Percentiles rank a stretch among this genome's conserved stretches.
Conservation (phyloP, 2,113 vertebrate genomes). For the Helogale parvula region DNA sequence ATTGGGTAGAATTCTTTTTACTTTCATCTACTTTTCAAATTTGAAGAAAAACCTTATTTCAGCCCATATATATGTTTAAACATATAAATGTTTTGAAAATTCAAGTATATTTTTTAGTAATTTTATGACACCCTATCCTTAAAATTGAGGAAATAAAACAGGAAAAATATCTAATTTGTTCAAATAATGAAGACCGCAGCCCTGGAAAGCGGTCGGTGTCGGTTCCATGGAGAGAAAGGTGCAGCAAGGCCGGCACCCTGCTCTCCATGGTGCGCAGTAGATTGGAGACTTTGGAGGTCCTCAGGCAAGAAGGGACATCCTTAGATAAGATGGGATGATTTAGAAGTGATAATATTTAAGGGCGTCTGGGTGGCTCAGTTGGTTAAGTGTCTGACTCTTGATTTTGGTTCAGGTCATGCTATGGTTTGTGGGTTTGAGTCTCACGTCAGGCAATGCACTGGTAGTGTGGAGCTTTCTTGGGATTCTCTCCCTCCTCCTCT, state of each 20-base stretch:
- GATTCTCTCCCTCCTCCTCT: too few relatives aligned
- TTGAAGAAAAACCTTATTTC: background rate
- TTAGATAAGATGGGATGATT: background rate
- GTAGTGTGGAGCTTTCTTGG: too few relatives aligned
- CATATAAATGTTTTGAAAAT: background rate
- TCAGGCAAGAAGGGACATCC: background rate
- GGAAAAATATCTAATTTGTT: background rate
- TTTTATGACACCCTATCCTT: background rate
- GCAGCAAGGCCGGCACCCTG: accelerated
- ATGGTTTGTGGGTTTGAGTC: too few relatives aligned
- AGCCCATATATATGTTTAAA: background rate
- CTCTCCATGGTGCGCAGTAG: background rate
- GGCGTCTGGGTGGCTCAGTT: too few relatives aligned
- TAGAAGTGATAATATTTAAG: background rate
- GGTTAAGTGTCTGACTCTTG: too few relatives aligned
- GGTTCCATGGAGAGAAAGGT: background rate
- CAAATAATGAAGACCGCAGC: background rate
- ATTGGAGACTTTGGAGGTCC: background rate
- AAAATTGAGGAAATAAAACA: background rate
- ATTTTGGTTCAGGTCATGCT: too few relatives aligned
- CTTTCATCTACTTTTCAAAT: background rate
- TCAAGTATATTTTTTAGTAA: background rate
- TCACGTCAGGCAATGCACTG: too few relatives aligned
- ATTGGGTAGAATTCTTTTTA: background rate
- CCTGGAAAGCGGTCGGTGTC: background rate